A percentile compares a stretch with the other conserved stretches of the same genome.
phyloP scores from a whole-genome alignment of 2,113 vertebrate genomes.

The Sapayoa aenigma region DNA sequence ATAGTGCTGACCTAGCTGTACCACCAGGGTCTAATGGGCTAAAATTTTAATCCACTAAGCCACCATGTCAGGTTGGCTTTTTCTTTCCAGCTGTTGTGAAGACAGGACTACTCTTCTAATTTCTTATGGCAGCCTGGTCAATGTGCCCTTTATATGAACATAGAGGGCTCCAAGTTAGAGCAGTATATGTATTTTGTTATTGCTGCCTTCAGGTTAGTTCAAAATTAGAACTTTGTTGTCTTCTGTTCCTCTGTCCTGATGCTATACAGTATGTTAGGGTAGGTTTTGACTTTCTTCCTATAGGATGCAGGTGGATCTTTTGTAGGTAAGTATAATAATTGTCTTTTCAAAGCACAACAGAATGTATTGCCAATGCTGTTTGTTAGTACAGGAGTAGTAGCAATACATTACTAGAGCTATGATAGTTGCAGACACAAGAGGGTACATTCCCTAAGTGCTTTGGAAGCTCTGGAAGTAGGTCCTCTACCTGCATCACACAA shows the following conservation, averaged over 20 bases:
- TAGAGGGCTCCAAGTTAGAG: background rate
- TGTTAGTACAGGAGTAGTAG: background rate
- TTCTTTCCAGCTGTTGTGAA: background rate
- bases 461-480: background rate
- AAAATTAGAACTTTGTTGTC: background rate
- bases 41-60: background rate
- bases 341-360: background rate
- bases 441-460: background rate
- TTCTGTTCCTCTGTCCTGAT: background rate
- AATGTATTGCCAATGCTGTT: background rate
- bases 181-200: background rate
- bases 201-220: background rate
- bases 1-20: background rate
- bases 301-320: background rate
- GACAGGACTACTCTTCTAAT: background rate
- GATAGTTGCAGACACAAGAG: background rate
- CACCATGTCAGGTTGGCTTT: background rate
- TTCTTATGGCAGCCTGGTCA: background rate
- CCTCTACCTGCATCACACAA: background rate
- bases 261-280: no score
- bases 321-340: background rate
- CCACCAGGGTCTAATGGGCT: background rate
- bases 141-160: background rate
- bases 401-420: background rate
- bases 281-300: background rate